Base-by-base conservation (phyloP, 2,113 vertebrate genomes). In the Sitta europaea region DNA sequence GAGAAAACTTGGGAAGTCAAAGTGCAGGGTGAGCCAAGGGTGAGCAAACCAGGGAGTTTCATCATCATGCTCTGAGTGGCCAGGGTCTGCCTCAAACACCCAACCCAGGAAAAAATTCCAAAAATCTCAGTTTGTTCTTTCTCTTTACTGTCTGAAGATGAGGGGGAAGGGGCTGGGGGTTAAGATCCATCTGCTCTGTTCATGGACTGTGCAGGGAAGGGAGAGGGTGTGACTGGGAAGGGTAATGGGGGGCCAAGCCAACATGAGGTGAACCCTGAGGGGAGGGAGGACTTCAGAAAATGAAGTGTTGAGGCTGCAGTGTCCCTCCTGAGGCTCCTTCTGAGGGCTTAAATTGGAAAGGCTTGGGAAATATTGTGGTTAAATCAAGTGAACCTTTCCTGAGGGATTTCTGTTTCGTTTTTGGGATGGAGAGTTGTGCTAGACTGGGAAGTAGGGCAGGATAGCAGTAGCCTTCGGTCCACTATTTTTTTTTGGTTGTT, bases 91-190 rank as follows among this genome's bases (percentile, higher is more conserved):
- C 28, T 43, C 40, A 29, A 19, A 36, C 21, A 23, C 14, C 11
- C 0, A 0, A 35, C 12, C 47, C 25, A 43, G 22, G 14, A 18
- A 45, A 38, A 55, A 33, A 25, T 0, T 9, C 25, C 18, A 13
- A 57, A 86, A 45, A 20, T 8, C 20, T 45, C 42, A 5, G 19
- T 73, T 70, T 27, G 40, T 59, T 33, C n/a, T 42, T 3, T 27
- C 5, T 42, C 31, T 29, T 43, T 31, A 5, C 14, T 38, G n/a
- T 9, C 10, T 15, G 35, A 45, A 68, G 45, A 43, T 38, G 19
- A 7, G 33, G 11, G 47, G 18, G 17, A 62, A 61, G 61, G 42
- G 72, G 12, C 63, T 36, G 24, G 16, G 20, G 38, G 11, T 6
- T 31, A 1, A 18, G 38, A 74, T 40, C 0, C 0, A 12, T 31